Conservation (phyloP, 2,888 invertebrate species). For the Eurytoma adleriae region DNA sequence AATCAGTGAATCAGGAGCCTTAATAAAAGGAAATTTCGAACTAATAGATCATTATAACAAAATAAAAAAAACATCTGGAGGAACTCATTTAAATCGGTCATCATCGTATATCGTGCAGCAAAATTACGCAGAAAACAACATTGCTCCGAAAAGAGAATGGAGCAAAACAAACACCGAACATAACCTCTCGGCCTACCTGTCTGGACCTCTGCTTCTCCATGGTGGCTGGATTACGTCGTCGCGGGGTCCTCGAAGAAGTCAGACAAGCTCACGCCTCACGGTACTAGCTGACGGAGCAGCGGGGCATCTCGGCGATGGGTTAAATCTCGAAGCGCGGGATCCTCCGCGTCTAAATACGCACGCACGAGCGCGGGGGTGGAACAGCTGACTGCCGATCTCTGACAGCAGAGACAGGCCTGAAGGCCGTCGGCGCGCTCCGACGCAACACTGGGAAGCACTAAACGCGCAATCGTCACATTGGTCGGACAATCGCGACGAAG, state of each 20-base stretch:
- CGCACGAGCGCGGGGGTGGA: no score
- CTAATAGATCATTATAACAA: no score
- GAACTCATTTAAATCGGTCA: neutral
- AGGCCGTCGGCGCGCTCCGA: no score
- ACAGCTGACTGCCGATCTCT: neutral
- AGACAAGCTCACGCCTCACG: neutral
- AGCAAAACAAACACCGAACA: conserved; percentile 21
- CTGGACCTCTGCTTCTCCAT: conserved; percentile 54
- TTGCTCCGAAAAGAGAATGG: neutral
- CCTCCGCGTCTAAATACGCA: neutral
- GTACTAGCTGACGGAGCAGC: neutral
- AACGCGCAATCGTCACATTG: no score
- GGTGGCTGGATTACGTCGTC: neutral
- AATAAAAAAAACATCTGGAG: no score
- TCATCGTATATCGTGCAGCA: neutral
- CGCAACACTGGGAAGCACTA: no score
- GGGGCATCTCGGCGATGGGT: neutral
- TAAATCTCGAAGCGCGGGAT: neutral
- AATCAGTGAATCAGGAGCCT: no score
- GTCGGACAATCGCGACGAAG: no score
- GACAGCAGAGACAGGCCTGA: no score
- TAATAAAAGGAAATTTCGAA: no score
- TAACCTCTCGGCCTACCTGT: conserved; percentile 49
- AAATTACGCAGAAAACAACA: neutral
- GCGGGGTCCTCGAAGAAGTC: neutral